These are phyloP conservation scores for Ectropis grisescens DNA, from an alignment of 1,140 invertebrate species.

Conservation along the genomic window DNA sequence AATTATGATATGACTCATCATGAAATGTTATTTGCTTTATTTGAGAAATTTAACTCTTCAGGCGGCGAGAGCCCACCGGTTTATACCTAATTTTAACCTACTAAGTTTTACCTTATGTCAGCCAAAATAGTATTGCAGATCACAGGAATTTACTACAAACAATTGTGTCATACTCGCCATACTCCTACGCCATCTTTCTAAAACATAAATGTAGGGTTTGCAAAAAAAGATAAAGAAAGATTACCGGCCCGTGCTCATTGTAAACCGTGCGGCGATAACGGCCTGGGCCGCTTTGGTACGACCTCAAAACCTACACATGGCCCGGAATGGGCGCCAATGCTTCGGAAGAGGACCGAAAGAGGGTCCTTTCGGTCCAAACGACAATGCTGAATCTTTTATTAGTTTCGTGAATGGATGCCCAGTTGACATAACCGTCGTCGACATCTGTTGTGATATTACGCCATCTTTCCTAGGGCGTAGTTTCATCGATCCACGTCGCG, in stretches of 20 bases:
- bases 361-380: constrained; percentile 49
- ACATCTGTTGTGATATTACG: constrained; percentile 66
- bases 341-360: no score
- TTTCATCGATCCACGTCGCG: constrained; percentile 34
- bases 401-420: constrained; percentile 59
- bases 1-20: no score
- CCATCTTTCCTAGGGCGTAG: constrained; percentile 39
- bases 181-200: no score
- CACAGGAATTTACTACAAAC: no score
- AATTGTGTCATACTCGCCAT: no score
- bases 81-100: no score
- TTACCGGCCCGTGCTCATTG: constrained; percentile 18
- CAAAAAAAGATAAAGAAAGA: constrained; percentile 19
- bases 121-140: no score
- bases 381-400: constrained; percentile 66
- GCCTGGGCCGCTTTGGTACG: constrained; percentile 18
- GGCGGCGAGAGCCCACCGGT: no score
- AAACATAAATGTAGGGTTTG: no score
- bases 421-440: constrained; percentile 63
- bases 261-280: constrained; percentile 31
- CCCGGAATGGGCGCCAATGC: constrained; percentile 34
- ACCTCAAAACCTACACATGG: constrained; percentile 32
- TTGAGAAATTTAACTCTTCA: no score
- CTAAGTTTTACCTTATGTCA: no score
- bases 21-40: no score